These are phyloP conservation scores for Epistrophe grossulariae DNA, from an alignment of 2,888 invertebrate genomes.

Conservation along the genomic window DNA sequence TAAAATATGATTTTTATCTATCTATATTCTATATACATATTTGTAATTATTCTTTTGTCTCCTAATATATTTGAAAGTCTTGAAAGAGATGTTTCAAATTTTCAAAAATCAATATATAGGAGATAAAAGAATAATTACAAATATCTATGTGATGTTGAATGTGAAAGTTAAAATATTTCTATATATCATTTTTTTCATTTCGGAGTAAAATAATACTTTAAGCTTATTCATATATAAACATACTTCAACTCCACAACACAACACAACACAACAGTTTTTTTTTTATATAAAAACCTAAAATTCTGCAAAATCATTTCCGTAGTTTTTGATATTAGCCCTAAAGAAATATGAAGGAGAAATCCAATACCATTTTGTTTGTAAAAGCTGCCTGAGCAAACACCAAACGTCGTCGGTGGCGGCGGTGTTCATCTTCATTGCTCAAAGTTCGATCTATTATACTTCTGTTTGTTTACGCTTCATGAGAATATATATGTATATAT, in stretches of 20 bases:
- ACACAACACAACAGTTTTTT: background rate
- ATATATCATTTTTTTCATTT: background rate
- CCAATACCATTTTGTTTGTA: conserved; percentile 63
- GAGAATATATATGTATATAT: background rate
- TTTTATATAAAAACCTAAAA: conserved; percentile 21
- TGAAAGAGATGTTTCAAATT: no score
- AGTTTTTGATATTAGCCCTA: conserved; percentile 61
- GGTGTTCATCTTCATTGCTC: conserved; percentile 13
- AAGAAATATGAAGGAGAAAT: conserved; percentile 49
- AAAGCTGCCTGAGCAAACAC: conserved; percentile 73
- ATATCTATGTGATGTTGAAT: no score
- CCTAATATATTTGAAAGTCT: no score
- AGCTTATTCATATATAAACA: background rate
- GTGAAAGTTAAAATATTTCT: no score
- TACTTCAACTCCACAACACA: background rate
- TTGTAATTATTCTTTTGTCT: no score
- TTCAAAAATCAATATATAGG: no score
- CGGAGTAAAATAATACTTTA: background rate
- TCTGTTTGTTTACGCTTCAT: conserved; percentile 70
- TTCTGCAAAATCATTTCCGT: conserved; percentile 35
- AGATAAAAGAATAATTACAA: no score
- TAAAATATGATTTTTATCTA: no score
- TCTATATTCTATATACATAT: no score
- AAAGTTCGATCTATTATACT: conserved; percentile 72
- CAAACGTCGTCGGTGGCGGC: conserved; percentile 30